phyloP scores from a whole-genome alignment of 2,113 vertebrate genomes.

The Cheilinus undulatus region DNA sequence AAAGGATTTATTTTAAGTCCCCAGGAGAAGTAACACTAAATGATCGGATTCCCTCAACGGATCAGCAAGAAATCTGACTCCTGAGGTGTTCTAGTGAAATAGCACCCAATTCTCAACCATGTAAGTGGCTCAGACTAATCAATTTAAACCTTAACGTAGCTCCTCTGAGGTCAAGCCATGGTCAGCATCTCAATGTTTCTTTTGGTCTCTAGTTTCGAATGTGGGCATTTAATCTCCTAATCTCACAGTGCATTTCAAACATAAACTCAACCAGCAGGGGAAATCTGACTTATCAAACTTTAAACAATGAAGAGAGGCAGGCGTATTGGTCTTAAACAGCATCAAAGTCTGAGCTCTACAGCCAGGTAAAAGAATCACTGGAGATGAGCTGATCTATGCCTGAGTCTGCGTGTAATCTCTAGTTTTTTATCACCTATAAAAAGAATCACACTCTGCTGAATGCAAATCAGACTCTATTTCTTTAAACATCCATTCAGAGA shows the following conservation, averaged over 20 bases:
- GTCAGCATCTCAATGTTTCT: background rate
- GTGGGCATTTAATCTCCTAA: background rate
- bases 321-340: no score
- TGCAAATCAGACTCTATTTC: no score
- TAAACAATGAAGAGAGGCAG: no score
- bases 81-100: background rate
- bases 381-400: background rate
- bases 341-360: no score
- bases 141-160: background rate
- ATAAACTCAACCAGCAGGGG: constrained; percentile 1
- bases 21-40: background rate
- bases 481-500: no score
- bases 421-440: constrained; percentile 9
- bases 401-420: background rate
- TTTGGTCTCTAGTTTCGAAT: background rate
- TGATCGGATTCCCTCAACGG: constrained; percentile 2
- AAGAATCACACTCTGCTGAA: constrained; percentile 22
- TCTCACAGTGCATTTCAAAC: background rate
- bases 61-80: constrained; percentile 8
- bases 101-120: background rate
- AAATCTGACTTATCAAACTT: background rate
- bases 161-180: constrained; percentile 1
- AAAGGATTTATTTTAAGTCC: background rate
- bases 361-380: background rate
- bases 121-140: background rate